A percentile compares a stretch with the other conserved stretches of the same genome.
Conservation (phyloP, 1,140 invertebrate species). For the Scaptomyza hsui region DNA sequence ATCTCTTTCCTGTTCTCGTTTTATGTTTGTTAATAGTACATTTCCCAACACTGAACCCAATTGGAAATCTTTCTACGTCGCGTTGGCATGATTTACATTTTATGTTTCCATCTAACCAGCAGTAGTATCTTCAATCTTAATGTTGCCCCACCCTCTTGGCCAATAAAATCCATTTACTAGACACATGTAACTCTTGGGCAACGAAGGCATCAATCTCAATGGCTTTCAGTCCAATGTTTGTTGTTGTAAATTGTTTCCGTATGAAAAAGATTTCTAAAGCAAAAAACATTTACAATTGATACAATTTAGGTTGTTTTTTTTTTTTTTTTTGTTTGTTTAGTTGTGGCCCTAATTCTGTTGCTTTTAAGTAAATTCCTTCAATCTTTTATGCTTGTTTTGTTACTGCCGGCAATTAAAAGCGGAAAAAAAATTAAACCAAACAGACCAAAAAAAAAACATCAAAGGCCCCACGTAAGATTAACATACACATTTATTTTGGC, state of each 20-base stretch:
- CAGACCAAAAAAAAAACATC: constrained; percentile 57
- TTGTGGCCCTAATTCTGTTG: constrained; percentile 5
- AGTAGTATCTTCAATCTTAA: constrained; percentile 21
- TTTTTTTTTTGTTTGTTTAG: constrained; percentile 6
- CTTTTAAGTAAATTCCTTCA: constrained; percentile 15
- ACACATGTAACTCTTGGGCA: constrained; percentile 55
- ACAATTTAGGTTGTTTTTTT: constrained; percentile 14
- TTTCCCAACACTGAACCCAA: constrained; percentile 1
- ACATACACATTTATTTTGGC: constrained; percentile 57
- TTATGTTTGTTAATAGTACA: neutral
- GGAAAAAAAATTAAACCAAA: constrained; percentile 25
- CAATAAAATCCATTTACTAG: constrained; percentile 40
- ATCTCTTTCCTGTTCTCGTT: neutral
- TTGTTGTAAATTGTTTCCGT: constrained; percentile 39
- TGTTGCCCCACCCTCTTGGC: constrained; percentile 22
- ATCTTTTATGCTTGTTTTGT: constrained; percentile 36
- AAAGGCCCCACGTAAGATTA: constrained; percentile 56
- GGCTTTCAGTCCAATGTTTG: constrained; percentile 42
- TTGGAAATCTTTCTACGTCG: neutral
- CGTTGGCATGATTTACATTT: constrained; percentile 48
- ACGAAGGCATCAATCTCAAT: constrained; percentile 64
- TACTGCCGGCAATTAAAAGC: constrained; percentile 56
- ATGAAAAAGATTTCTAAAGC: constrained; percentile 31
- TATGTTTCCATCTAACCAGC: constrained; percentile 13
- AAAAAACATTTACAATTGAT: constrained; percentile 61